Base-by-base conservation (phyloP, 1,140 invertebrate genomes). In the Drosophila persimilis region DNA sequence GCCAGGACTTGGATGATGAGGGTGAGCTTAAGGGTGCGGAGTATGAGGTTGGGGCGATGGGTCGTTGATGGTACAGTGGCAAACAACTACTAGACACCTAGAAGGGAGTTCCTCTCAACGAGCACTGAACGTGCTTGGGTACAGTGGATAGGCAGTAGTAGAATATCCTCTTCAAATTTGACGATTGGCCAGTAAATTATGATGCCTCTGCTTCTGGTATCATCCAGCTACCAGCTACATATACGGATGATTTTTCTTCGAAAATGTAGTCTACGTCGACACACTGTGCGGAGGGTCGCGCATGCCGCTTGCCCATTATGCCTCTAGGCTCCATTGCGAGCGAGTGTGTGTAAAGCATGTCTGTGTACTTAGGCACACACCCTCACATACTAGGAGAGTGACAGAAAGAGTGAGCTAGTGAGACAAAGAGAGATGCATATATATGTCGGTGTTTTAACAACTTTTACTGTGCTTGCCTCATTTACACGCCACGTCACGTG, bases 271-370 rank as follows among this genome's bases (percentile, higher is more conserved):
- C 11, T 5, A 39, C 11, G 35, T 20, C 20, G 3, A 39, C 4
- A 39, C 53, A 61, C 46, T 53, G 47, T 52, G 20, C n/a, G 22
- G 41, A 45, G 45, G 54, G 43, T n/a, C 24, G 54, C 54, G 44
- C 54, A 56, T 45, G 54, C 54, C 44, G 29, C 54, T 56, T 29
- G 29, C 8, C 62, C 53, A 71, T 57, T 52, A 57, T 55, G 54
- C 61, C 67, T 65, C 17, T 17, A 11, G 63, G 39, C 66, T 26
- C 15, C 43, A 24, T 31, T 29, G 43, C 43, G 9, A 6, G 15
- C 11, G 22, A 29, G 29, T 26, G 29, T 39, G 29, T 3, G 11
- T 39, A 11, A 11, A 11, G 11, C 2, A 39, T 43, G 53, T 56
- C 45, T 54, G 44, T 52, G 46, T 53, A 41, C 51, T 53, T 35